Evolutionary conservation across 2,113 vertebrate genomes (phyloP), one percentile per base, ranked within the genome.

Genomic region (Tragulus kanchil): DNA sequence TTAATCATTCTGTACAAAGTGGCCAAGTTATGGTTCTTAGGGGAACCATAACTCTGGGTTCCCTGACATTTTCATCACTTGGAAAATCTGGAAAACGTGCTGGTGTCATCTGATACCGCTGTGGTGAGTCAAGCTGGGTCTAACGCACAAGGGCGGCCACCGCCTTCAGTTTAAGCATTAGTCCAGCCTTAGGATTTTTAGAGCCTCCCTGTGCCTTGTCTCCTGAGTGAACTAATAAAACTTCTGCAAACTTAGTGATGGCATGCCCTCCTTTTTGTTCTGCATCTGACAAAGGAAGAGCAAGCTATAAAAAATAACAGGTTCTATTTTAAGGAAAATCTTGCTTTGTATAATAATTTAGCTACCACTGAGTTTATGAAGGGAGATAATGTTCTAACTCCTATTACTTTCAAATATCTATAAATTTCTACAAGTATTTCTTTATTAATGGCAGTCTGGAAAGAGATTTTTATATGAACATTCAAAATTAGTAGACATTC

Each of bases 21-120:
- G 85, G 45, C 89, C 97, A 92, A 69, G 50, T 94, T 90, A 90
- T 85, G 62, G 71, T 71, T 95, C 69, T 54, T 95, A 78, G 48
- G 91, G 95, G 91, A 94, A 69, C 85, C 36, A 85, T 97, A 93
- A 96, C 65, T 96, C 95, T 61, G 84, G 65, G 4, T 84, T 90
- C 90, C 25, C 82, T 93, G 96, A 95, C 89, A 93, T 94, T 96
- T 97, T 96, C 93, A 94, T 95, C 85, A 78, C 77, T 88, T 61
- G 85, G 59, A 90, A 87, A 90, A 90, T 90, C 93, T 93, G 85
- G 69, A 3, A 21, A 90, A 77, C 5, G 12, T 93, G 69, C 62
- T 16, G 10, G 59, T 85, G 45, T 75, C 26, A 2, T 86, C 25
- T 14, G 73, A 59, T 45, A 65, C 78, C 77, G 28, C 25, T 2